Percentiles rank a stretch among this genome's conserved stretches.
Evolutionary conservation across 2,888 invertebrate genomes (phyloP).

Genomic region (Drosophila barbarae): DNA sequence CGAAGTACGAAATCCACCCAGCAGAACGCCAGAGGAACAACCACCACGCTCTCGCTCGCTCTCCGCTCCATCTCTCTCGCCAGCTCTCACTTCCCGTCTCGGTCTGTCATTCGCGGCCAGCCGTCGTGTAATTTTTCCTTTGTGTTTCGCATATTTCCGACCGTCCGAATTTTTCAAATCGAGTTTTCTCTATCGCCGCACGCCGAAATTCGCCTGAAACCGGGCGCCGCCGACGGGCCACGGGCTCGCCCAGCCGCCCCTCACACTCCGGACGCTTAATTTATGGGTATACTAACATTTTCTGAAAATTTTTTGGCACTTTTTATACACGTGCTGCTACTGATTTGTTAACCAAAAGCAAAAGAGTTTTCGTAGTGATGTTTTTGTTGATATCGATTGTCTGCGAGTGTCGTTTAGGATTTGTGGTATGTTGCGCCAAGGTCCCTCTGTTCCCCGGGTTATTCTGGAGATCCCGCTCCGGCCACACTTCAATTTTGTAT

Average conservation of each 20-base stretch:
- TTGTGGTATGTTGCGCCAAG: not conserved
- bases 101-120: slow-evolving; percentile 54
- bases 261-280: slow-evolving; percentile 50
- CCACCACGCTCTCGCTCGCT: slow-evolving; percentile 42
- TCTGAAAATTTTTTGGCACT: slow-evolving; percentile 80
- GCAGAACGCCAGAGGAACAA: slow-evolving; percentile 45
- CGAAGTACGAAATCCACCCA: slow-evolving; percentile 42
- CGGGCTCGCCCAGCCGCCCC: slow-evolving; percentile 36
- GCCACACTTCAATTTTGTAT: no score
- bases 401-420: no score
- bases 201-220: slow-evolving; percentile 50
- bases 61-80: slow-evolving; percentile 17
- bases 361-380: slow-evolving; percentile 58
- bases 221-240: slow-evolving; percentile 35
- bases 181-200: slow-evolving; percentile 43
- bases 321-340: slow-evolving; percentile 80
- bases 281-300: slow-evolving; percentile 78
- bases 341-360: slow-evolving; percentile 80
- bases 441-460: no score
- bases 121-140: slow-evolving; percentile 59
- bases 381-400: no score
- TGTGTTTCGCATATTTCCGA: slow-evolving; percentile 53
- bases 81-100: slow-evolving; percentile 31
- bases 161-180: slow-evolving; percentile 48
- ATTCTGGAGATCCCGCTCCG: no score